Percentiles rank a stretch among this genome's conserved stretches.
These are phyloP conservation scores for Pseudochirops corinnae DNA, from an alignment of 2,797 vertebrate species.

Conservation along the genomic window DNA sequence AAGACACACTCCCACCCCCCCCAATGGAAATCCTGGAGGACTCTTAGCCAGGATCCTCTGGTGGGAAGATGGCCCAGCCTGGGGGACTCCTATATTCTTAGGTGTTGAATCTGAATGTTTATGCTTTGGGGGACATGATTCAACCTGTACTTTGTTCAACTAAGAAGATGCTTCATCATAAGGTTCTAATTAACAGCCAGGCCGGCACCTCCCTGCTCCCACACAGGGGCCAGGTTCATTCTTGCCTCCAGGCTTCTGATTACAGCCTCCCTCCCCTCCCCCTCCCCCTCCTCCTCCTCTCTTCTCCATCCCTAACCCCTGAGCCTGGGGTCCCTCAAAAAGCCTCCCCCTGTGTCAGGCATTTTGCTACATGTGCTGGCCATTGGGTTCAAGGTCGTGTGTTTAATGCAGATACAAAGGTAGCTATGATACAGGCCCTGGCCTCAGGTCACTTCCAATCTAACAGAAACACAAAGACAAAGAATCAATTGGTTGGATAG, in stretches of 20 bases:
- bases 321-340: no score
- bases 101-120: background rate
- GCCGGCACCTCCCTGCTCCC: background rate
- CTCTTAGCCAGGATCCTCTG: background rate
- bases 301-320: background rate
- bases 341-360: background rate
- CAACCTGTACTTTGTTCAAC: background rate
- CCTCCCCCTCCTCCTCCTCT: no score
- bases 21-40: background rate
- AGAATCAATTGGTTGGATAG: background rate
- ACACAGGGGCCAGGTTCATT: background rate
- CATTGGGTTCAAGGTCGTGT: background rate
- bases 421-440: background rate
- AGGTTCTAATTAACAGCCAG: background rate
- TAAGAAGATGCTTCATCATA: background rate
- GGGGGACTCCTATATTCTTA: background rate
- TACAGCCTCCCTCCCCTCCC: background rate
- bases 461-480: background rate
- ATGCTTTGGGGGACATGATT: background rate
- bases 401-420: background rate
- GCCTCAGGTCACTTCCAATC: background rate
- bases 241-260: background rate
- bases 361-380: background rate
- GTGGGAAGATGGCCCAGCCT: accelerated
- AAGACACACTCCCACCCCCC: background rate